Evolutionary conservation across 2,113 vertebrate species (phyloP).

Genomic region (Ictidomys tridecemlineatus): DNA sequence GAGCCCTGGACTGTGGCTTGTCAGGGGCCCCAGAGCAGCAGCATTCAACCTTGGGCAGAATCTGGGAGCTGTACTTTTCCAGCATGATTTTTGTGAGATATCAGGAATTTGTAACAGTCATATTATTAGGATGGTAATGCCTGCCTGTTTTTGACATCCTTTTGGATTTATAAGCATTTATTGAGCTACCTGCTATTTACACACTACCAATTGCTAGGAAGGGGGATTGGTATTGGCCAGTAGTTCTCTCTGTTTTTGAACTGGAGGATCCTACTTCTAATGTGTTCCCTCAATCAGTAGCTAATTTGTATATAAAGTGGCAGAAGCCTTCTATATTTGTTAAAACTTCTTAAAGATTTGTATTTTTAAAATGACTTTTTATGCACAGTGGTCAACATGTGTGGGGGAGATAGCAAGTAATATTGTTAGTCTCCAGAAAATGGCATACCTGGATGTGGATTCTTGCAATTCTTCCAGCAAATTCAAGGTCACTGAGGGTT

Average conservation of each 20-base stretch:
- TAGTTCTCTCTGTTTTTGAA: neutral
- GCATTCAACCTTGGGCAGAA: conserved; percentile 63
- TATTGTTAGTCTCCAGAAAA: conserved; percentile 24
- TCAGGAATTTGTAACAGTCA: neutral
- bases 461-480: neutral
- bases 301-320: neutral
- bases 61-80: neutral
- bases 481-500: neutral
- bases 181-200: neutral
- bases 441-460: neutral
- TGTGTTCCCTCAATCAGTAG: neutral
- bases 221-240: neutral
- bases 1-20: conserved; percentile 69
- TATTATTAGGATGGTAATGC: neutral
- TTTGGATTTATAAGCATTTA: conserved; percentile 31
- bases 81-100: conserved; percentile 14
- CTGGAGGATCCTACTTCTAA: neutral
- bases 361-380: conserved; percentile 15
- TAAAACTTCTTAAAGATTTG: neutral
- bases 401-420: neutral
- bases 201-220: neutral
- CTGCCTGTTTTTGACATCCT: neutral
- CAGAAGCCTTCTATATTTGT: neutral
- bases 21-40: conserved; percentile 76
- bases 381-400: neutral